Evolutionary conservation across 92 coral and sea anemone genomes (phyloP), one percentile per base, ranked within the genome.

Genomic region (Diadumene lineata): DNA sequence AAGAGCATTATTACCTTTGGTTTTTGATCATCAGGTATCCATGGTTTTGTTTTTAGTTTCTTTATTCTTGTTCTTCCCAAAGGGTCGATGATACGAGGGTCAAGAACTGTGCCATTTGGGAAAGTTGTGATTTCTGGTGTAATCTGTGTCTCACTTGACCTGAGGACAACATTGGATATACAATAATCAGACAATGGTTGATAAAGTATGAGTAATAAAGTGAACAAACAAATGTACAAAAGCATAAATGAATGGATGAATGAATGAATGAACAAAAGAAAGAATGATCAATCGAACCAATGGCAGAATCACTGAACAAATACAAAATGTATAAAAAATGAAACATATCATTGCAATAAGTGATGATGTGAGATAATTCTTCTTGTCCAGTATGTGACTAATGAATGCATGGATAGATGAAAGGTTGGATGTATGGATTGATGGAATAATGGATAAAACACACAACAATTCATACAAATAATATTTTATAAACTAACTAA

Each of bases 51-150:
- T 60, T 82, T 93, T 7, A 92, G 93, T 72, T 88, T 94, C 69
- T 84, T 92, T 48, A 94, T 82, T 60, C 98, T 88, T 75, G 98
- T 78, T 74, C 98, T 92, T 31, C 93, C 93, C 43, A 94, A 66
- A 19, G 98, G 98, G 73, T 94, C 97, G 78, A 94, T 94, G 77
- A 87, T 1, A 3, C 86, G 50, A 56, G 98, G 98, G 69, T 94
- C 98, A 24, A 94, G 80, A 1, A 90, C 74, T 0, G 78, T 81
- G 44, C 43, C 75, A 34, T 69, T 18, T 34, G 70, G 66, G 27
- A 79, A 66, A 18, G 73, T 34, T 48, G 80, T 60, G 15, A 84
- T 32, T 25, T 81, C 85, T 30, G 68, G 86, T 22, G 34, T 76
- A 74, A 62, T 62, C 30, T 80, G 76, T 62, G 80, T 80, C 10